Percentiles rank a stretch among this genome's conserved stretches.
Evolutionary conservation across 2,113 vertebrate species (phyloP).

Genomic region (Gymnobelideus leadbeateri): DNA sequence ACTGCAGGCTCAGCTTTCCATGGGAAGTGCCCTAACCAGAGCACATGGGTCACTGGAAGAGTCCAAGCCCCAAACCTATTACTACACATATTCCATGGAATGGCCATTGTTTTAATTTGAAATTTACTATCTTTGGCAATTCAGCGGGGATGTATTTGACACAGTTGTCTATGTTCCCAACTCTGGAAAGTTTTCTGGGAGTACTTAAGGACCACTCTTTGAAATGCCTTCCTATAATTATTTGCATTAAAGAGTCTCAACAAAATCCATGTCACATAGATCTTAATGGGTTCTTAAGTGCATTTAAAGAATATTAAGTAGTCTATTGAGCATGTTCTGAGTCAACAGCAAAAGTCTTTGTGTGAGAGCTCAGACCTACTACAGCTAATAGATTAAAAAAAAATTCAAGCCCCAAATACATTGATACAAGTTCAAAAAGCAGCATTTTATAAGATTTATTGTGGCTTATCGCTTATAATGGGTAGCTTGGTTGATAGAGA

Average conservation of each 20-base stretch:
- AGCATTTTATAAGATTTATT: not conserved
- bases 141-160: not conserved
- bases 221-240: not conserved
- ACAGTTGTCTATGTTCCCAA: not conserved
- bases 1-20: no score
- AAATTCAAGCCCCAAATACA: no score
- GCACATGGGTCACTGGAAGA: not conserved
- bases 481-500: not conserved
- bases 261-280: not conserved
- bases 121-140: not conserved
- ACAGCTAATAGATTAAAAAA: not conserved
- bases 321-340: not conserved
- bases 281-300: not conserved
- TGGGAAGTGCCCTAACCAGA: not conserved
- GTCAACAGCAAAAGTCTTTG: not conserved
- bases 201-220: not conserved
- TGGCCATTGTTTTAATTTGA: not conserved
- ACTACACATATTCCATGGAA: not conserved
- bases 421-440: not conserved
- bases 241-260: not conserved
- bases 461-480: not conserved
- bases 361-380: not conserved
- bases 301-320: not conserved
- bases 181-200: not conserved
- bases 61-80: not conserved